These are phyloP conservation scores for Liodrosophila aerea DNA, from an alignment of 2,888 invertebrate genomes.

Conservation along the genomic window DNA sequence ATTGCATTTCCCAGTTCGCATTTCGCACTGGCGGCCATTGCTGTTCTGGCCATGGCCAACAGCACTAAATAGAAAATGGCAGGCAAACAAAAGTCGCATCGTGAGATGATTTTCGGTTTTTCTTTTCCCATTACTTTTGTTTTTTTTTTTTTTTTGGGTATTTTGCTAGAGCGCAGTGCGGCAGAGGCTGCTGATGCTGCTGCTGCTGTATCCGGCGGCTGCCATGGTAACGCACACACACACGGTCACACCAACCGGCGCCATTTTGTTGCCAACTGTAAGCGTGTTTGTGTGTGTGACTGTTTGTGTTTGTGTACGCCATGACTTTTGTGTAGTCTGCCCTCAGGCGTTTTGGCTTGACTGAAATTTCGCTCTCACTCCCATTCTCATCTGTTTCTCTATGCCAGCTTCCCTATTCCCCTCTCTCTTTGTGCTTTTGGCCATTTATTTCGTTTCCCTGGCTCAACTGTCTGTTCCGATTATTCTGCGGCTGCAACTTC, in stretches of 20 bases:
- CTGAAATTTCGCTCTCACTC: neutral
- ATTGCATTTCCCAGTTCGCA: slow-evolving; percentile 48
- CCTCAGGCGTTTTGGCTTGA: slow-evolving; percentile 41
- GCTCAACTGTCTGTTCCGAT: slow-evolving; percentile 33
- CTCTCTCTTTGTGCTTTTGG: slow-evolving; percentile 24
- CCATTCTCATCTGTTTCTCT: neutral
- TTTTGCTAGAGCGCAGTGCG: slow-evolving; percentile 14
- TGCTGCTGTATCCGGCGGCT: slow-evolving; percentile 51
- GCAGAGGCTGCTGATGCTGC: slow-evolving; percentile 20
- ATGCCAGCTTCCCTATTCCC: neutral
- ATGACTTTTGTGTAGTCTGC: slow-evolving; percentile 15
- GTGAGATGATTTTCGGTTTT: slow-evolving; percentile 5
- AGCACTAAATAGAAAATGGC: slow-evolving; percentile 18
- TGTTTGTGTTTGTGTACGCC: slow-evolving; percentile 9
- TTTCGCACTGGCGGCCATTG: slow-evolving; percentile 50
- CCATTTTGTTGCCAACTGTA: slow-evolving; percentile 45
- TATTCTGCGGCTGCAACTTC: slow-evolving; percentile 43
- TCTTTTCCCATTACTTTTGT: neutral
- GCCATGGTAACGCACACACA: slow-evolving; percentile 59
- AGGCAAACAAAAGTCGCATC: slow-evolving; percentile 30
- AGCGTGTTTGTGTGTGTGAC: slow-evolving; percentile 3
- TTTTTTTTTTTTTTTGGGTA: neutral
- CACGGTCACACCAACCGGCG: slow-evolving; percentile 30
- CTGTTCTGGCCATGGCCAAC: slow-evolving; percentile 34
- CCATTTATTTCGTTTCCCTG: slow-evolving; percentile 39